Evolutionary conservation across 92 coral and sea anemone genomes (phyloP).

Genomic region (Pocillopora meandrina): DNA sequence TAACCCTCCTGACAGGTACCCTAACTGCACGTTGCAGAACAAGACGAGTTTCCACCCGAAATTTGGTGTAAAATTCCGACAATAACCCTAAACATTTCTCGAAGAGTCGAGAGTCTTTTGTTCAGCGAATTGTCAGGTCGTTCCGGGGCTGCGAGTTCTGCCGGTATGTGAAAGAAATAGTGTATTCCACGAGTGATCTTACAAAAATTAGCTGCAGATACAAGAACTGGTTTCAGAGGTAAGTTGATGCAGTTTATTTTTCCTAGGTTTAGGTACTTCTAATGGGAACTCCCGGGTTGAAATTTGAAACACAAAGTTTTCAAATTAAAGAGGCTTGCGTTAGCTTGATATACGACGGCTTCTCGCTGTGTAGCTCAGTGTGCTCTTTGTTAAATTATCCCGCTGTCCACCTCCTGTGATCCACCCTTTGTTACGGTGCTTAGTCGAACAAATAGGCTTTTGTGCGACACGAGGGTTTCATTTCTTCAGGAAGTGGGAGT

Average conservation of each 20-base stretch:
- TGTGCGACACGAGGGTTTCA: too few species aligned
- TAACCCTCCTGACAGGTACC: slow-evolving; percentile 29
- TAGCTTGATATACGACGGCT: too few species aligned
- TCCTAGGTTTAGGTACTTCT: not conserved
- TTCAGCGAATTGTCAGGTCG: slow-evolving; percentile 11
- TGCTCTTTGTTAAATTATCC: too few species aligned
- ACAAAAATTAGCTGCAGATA: not conserved
- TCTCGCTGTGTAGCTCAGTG: too few species aligned
- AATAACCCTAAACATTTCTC: not conserved
- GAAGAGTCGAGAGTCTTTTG: not conserved
- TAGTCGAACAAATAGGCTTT: not conserved
- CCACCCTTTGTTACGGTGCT: slow-evolving; percentile 4
- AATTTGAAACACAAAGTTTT: not conserved
- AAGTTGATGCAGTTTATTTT: not conserved
- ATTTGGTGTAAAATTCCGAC: slow-evolving; percentile 13
- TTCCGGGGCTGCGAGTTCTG: slow-evolving; percentile 25
- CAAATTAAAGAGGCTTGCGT: too few species aligned
- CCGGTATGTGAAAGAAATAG: slow-evolving; percentile 37
- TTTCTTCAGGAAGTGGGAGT: too few species aligned
- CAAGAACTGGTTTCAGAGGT: slow-evolving; percentile 26
- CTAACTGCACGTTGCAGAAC: slow-evolving; percentile 19
- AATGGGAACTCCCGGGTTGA: not conserved
- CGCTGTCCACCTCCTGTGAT: too few species aligned
- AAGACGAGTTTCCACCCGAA: slow-evolving; percentile 28
- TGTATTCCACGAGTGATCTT: not conserved